Conservation (phyloP, 2,797 vertebrate genomes). For the Gallinago solitaria region DNA sequence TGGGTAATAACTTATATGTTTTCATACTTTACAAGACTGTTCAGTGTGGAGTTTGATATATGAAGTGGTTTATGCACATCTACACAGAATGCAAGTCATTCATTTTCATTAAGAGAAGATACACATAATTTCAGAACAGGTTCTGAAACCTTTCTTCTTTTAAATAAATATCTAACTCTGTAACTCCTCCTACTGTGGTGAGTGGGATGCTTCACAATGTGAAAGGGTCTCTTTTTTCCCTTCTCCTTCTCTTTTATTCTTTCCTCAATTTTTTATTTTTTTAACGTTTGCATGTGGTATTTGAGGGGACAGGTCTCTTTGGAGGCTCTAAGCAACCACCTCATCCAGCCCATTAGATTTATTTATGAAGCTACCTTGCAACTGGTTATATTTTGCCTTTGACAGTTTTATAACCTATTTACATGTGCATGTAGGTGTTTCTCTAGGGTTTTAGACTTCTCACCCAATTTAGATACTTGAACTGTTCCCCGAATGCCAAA, state of each 20-base stretch:
- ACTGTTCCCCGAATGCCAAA: background rate
- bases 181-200: background rate
- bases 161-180: background rate
- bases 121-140: background rate
- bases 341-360: background rate
- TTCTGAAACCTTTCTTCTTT: background rate
- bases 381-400: background rate
- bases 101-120: background rate
- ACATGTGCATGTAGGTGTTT: background rate
- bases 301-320: background rate
- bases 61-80: background rate
- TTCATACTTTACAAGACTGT: background rate
- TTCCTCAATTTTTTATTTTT: no score
- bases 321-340: background rate
- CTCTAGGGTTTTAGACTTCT: background rate
- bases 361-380: background rate
- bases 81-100: background rate
- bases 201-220: background rate
- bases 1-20: background rate
- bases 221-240: background rate
- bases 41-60: background rate
- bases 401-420: background rate
- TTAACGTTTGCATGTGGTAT: fast-evolving
- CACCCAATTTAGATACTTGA: background rate
- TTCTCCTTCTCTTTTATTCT: background rate